phyloP scores from a whole-genome alignment of 1,140 invertebrate species.

The Bombus waltoni region DNA sequence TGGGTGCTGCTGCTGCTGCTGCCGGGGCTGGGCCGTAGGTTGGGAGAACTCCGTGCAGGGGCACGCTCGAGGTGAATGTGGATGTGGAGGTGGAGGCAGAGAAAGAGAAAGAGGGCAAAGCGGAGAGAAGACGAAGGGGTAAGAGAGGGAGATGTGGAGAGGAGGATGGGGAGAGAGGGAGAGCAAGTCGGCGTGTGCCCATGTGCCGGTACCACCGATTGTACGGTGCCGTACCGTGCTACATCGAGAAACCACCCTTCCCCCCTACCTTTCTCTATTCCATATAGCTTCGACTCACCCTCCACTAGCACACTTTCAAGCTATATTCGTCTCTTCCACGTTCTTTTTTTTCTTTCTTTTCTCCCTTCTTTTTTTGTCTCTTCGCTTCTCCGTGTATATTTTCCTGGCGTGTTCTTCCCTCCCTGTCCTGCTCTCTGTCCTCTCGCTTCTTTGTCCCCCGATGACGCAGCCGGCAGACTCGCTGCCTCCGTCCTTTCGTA shows the following conservation, averaged over 20 bases:
- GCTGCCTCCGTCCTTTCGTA: constrained; percentile 63
- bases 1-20: constrained; percentile 62
- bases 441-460: constrained; percentile 22
- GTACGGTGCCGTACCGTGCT: constrained; percentile 62
- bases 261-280: constrained; percentile 47
- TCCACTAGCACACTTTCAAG: constrained; percentile 56
- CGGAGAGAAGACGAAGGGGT: constrained; percentile 64
- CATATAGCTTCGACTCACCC: constrained; percentile 51
- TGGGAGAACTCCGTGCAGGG: constrained; percentile 67
- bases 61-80: constrained; percentile 67
- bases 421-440: constrained; percentile 1
- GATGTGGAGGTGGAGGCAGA: constrained; percentile 66
- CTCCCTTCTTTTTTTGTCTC: constrained; percentile 20
- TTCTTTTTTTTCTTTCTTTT: constrained; percentile 48
- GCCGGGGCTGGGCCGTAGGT: constrained; percentile 60
- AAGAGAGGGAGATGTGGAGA: constrained; percentile 29
- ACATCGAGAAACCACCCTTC: constrained; percentile 65
- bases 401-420: constrained; percentile 10
- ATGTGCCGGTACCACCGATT: constrained; percentile 68
- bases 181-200: constrained; percentile 64
- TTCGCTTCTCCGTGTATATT: constrained; percentile 52
- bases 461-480: constrained; percentile 59
- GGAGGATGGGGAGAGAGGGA: constrained; percentile 63
- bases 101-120: constrained; percentile 50
- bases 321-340: constrained; percentile 58